A percentile compares a stretch with the other conserved stretches of the same genome.
Evolutionary conservation across 2,797 vertebrate genomes (phyloP).

Genomic region (Monodelphis domestica): DNA sequence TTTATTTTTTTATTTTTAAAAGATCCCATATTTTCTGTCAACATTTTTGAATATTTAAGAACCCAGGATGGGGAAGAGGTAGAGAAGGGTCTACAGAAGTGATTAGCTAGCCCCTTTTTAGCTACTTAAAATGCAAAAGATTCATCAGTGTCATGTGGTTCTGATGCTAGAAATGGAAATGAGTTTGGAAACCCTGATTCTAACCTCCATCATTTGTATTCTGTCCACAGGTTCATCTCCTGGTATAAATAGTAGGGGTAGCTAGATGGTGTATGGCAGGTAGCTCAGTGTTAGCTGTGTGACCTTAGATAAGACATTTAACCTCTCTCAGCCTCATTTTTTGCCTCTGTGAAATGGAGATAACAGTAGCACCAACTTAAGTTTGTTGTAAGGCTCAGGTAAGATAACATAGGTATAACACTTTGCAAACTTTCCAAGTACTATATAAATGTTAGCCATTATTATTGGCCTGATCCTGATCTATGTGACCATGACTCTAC

Average conservation of each 20-base stretch:
- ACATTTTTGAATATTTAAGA: not conserved
- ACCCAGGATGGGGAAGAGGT: not conserved
- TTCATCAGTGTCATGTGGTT: not conserved
- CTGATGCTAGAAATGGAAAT: conserved; percentile 33
- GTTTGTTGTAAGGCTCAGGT: not conserved
- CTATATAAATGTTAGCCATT: not conserved
- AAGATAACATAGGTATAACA: not conserved
- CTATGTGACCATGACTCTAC: not conserved
- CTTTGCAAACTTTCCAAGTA: not conserved
- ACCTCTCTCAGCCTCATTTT: not conserved
- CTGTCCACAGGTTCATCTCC: conserved; percentile 19
- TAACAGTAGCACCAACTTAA: not conserved
- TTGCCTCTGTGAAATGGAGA: not conserved
- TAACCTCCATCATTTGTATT: conserved; percentile 4
- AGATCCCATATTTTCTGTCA: not conserved
- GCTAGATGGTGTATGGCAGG: not conserved
- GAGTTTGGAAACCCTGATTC: not conserved
- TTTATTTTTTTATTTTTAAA: not conserved
- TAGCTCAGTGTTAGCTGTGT: not conserved
- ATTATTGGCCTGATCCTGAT: not conserved
- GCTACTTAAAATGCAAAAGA: conserved; percentile 18
- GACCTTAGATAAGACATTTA: not conserved
- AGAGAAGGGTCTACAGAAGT: not conserved
- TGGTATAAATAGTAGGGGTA: not conserved
- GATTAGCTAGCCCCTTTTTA: not conserved